Base-by-base conservation (phyloP, 2,113 vertebrate genomes). In the Aegotheles bennettii region DNA sequence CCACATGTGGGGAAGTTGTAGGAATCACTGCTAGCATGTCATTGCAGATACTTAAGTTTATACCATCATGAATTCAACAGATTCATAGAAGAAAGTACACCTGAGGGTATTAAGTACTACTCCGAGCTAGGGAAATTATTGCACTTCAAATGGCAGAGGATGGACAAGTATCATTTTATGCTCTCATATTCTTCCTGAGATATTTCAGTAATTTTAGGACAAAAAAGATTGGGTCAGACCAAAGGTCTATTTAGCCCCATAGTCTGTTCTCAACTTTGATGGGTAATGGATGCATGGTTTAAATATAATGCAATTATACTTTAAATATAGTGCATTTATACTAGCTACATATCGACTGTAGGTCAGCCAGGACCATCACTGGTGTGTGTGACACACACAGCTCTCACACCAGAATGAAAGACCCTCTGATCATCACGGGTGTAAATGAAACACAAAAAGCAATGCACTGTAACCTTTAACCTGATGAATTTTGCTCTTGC, bases 1-100 rank as follows among this genome's bases (percentile, higher is more conserved):
- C 13, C 31, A 79, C 0, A 0, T 16, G 15, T 70, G 69, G 24
- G 24, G 56, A 79, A 51, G 8, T 9, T 75, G 25, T n/a, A 57
- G 61, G 24, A 91, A 78, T 56, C 60, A 42, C 38, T 56, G 75
- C 26, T 60, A 74, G 36, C 25, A 33, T 47, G 24, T 36, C 70
- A 28, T 75, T 75, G 48, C 29, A 60, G 83, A 38, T 47, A 64
- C 10, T 56, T n/a, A 43, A 12, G 4, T 47, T 86, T 50, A 56
- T n/a, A 69, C 6, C 23, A 60, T 17, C 59, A 54, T n/a, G 45
- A 77, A 56, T 77, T 68, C 43, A 76, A 89, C 19, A 67, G 54
- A 56, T 26, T 48, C 3, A 19, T 6, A 25, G 35, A 45, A 43
- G 7, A 75, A 67, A 89, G 28, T 81, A 33, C 3, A 3, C 36